Base-by-base conservation (phyloP, 2,888 invertebrate genomes). In the Trichacis sp. region DNA sequence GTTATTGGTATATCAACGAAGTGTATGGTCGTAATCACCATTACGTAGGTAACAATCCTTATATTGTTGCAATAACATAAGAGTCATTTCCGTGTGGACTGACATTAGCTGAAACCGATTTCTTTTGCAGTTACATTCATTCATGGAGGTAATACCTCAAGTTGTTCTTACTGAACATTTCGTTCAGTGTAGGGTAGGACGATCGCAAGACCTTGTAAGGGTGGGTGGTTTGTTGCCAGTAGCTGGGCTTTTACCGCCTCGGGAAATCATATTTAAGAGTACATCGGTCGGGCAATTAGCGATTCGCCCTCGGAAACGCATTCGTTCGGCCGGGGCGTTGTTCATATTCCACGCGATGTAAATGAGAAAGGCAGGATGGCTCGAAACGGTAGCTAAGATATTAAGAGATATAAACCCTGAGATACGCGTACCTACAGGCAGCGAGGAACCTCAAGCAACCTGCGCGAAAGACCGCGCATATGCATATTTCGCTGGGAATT, bases 241-340 rank as follows among this genome's bases (percentile, higher is more conserved):
- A 12, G 38, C 56, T 50, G 30, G 54, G 68, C 68, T 59, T 59
- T 68, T 64, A 65, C 60, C 50, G 68, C 70, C 71, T 59, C 68
- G 71, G 73, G 70, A 74, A 75, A 74, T 73, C 70, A 68, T 72
- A 70, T 74, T 76, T 72, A 71, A 76, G 70, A 73, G 69, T 65
- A 69, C 64, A 71, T 64, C 57, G 73, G 63, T 66, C 69, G 72
- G 63, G 73, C 72, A 75, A 77, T 76, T 77, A 74, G 70, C 69
- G 68, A 70, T 72, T 74, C 62, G 68, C 69, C 58, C 68, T 63
- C 60, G 65, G 63, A 69, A 63, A 57, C 48, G 58, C 60, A 60
- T 46, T 63, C 63, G 55, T 58, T 55, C 55, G 62, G 56, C 57
- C 65, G 52, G 50, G 48, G 38, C 38, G 33, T 36, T 60, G 33